Conservation (phyloP, 2,797 vertebrate genomes). For the Macropus fuliginosus region DNA sequence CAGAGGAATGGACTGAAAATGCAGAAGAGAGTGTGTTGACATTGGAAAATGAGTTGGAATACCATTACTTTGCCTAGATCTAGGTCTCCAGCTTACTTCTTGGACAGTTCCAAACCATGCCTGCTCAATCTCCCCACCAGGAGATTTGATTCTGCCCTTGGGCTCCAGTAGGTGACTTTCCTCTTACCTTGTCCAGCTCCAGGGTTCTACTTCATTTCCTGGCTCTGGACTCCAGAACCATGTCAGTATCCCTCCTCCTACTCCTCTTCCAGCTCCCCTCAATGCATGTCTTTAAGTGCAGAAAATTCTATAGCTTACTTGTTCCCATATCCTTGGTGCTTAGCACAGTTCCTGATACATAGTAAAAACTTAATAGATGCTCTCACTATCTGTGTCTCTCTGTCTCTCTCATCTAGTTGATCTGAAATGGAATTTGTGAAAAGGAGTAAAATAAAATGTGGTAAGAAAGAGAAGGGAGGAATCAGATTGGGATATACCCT, state of each 20-base stretch:
- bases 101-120: not conserved
- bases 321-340: not conserved
- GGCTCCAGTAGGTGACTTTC: not conserved
- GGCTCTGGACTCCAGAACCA: not conserved
- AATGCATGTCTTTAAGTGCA: not conserved
- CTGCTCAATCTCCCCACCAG: not conserved
- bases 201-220: not conserved
- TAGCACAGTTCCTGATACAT: not conserved
- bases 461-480: not conserved
- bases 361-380: not conserved
- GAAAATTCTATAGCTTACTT: not conserved
- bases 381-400: not conserved
- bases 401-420: not conserved
- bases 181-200: not conserved
- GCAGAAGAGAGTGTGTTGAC: not conserved
- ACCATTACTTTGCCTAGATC: not conserved
- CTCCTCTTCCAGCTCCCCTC: not conserved
- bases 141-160: not conserved
- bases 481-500: not conserved
- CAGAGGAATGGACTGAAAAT: not conserved
- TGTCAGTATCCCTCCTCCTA: not conserved
- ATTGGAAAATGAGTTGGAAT: not conserved
- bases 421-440: not conserved
- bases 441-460: not conserved
- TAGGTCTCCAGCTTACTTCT: not conserved